Evolutionary conservation across 2,888 invertebrate species (phyloP).

Genomic region (Morinoia aosen): DNA sequence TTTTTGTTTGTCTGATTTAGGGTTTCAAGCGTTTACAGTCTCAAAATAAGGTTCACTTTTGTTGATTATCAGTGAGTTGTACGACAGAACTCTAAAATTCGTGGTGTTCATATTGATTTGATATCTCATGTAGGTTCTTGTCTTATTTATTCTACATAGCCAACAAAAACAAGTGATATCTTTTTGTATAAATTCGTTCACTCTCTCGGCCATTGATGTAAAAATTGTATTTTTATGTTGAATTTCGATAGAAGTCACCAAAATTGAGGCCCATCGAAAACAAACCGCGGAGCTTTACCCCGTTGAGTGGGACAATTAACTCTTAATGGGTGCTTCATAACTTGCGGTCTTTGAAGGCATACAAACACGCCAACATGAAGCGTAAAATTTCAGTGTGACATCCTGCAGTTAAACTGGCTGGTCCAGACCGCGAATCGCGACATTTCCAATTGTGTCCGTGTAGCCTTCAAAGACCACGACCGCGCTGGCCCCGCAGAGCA

Average conservation of each 20-base stretch:
- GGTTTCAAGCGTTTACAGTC: background rate
- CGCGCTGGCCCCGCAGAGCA: background rate
- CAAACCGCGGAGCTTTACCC: background rate
- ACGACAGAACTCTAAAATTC: background rate
- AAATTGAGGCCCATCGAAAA: background rate
- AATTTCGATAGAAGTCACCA: background rate
- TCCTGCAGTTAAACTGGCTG: background rate
- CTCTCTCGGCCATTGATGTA: background rate
- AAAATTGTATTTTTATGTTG: background rate
- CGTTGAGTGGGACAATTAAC: background rate
- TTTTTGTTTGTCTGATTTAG: background rate
- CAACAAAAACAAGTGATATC: background rate
- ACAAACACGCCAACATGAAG: background rate
- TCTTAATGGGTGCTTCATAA: background rate
- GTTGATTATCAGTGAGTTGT: background rate
- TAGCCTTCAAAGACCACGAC: background rate
- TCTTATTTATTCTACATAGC: background rate
- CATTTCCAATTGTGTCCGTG: background rate
- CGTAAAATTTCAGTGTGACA: background rate
- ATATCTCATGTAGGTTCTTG: background rate
- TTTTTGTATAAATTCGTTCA: background rate
- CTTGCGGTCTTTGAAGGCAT: conserved; percentile 3
- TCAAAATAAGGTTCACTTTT: background rate
- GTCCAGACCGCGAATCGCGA: background rate
- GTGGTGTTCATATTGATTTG: conserved; percentile 3